Evolutionary conservation across 1,140 invertebrate genomes (phyloP).

Genomic region (Amyelois transitella): DNA sequence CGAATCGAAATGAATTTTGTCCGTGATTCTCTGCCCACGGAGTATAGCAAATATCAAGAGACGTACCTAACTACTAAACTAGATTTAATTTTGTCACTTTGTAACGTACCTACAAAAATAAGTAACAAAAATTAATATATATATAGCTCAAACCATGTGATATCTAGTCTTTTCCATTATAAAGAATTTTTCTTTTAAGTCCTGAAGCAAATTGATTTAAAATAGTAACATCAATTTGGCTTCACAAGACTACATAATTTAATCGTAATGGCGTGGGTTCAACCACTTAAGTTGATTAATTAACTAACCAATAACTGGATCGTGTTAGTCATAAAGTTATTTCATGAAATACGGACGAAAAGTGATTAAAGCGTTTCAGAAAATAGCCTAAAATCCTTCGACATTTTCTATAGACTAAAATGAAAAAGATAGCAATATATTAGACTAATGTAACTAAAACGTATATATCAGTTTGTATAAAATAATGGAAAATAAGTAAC

Average conservation of each 20-base stretch:
- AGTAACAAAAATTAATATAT: conserved; percentile 36
- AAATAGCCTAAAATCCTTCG: conserved; percentile 41
- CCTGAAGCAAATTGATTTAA: no score
- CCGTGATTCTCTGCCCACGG: no score
- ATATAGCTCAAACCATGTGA: conserved; percentile 72
- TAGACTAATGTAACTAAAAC: conserved; percentile 70
- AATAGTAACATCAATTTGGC: conserved; percentile 9
- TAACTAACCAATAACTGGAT: conserved; percentile 4
- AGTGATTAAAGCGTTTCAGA: conserved; percentile 31
- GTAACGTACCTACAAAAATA: conserved; percentile 34
- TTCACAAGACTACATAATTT: neutral
- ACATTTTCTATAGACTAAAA: conserved; percentile 70
- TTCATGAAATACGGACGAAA: conserved; percentile 14
- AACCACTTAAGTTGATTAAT: conserved; percentile 1
- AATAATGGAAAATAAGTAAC: conserved; percentile 61
- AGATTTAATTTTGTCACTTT: conserved; percentile 1
- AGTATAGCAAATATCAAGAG: neutral
- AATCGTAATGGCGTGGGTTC: neutral
- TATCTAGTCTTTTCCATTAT: conserved; percentile 66
- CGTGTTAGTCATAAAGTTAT: conserved; percentile 10
- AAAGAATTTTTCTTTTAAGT: conserved; percentile 13
- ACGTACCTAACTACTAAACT: neutral
- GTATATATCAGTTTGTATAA: conserved; percentile 72
- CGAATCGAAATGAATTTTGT: no score
- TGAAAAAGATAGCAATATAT: conserved; percentile 74